Evolutionary conservation across 2,888 invertebrate species (phyloP), one percentile per base, ranked within the genome.

Genomic region (Heliconius charithonia): DNA sequence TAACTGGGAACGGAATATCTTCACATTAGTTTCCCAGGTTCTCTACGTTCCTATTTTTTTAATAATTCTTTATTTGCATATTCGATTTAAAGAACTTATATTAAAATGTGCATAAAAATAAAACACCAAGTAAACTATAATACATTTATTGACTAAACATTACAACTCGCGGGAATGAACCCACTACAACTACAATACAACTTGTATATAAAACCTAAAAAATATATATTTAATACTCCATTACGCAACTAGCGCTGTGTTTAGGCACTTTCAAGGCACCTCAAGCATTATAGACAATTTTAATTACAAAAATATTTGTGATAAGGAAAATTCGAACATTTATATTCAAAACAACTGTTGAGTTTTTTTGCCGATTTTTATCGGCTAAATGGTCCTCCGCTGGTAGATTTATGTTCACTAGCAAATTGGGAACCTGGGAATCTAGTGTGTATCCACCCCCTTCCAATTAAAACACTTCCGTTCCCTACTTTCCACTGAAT

Each of bases 171-270:
- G 27, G 56, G 51, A 27, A 19, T 22, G 45, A 51, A 59, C 37
- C 69, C 37, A 29, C 59, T 72, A 69, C 45, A 66, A 32, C 19
- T 67, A 74, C 59, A 80, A 80, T 59, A 79, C 62, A 77, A 76
- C 63, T 74, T 74, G 83, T 70, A 71, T 56, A 67, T 65, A 77
- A 65, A 59, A 71, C 75, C 45, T 80, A 77, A 29, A 70, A 76
- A 79, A 74, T 19, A 76, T 73, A 80, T 76, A 82, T 81, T 81
- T 88, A 91, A 90, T 91, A 91, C 91, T 92, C 91, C 91, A 87
- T 86, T 75, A 82, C 67, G 87, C 89, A 91, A 90, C 90, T 51
- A 79, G 79, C 83, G 88, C 89, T 80, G 78, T 79, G 65, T 76
- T 71, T 13, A 82, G 81, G 82, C 81, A 81, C 81, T 77, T 56